Conservation (phyloP, 2,113 vertebrate genomes). For the Vulpes lagopus region DNA sequence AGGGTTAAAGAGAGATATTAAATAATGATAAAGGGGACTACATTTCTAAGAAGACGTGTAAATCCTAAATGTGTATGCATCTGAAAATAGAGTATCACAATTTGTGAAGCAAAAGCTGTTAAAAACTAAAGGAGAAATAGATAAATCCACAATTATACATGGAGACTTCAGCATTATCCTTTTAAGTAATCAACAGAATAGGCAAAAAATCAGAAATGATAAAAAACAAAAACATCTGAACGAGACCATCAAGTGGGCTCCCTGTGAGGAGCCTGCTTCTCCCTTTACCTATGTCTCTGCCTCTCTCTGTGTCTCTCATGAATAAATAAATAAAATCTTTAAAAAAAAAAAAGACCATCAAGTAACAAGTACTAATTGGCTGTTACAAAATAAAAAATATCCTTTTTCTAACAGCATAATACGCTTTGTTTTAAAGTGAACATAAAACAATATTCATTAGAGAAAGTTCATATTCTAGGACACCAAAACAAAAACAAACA, state of each 20-base stretch:
- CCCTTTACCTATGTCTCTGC: too few species aligned
- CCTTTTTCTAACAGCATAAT: not conserved
- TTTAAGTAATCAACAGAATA: not conserved
- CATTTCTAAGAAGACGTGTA: not conserved
- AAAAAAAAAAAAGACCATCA: not conserved
- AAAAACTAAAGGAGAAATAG: slow-evolving; percentile 4
- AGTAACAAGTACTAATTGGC: not conserved
- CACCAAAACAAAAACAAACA: not conserved
- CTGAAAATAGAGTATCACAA: not conserved
- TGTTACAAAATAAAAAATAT: not conserved
- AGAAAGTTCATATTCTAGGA: not conserved
- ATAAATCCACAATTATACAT: not conserved
- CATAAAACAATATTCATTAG: not conserved
- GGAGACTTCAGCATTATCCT: not conserved
- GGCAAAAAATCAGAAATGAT: not conserved
- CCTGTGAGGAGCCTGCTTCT: too few species aligned
- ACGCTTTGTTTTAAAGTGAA: not conserved
- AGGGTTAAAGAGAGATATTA: not conserved
- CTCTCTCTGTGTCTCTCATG: too few species aligned
- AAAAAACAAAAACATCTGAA: not conserved
- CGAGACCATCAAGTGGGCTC: not conserved
- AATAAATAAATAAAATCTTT: too few species aligned
- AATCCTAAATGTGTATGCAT: not conserved
- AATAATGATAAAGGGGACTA: not conserved
- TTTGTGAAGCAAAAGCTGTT: not conserved